Base-by-base conservation (phyloP, 2,113 vertebrate species). In the Hydropotes inermis region DNA sequence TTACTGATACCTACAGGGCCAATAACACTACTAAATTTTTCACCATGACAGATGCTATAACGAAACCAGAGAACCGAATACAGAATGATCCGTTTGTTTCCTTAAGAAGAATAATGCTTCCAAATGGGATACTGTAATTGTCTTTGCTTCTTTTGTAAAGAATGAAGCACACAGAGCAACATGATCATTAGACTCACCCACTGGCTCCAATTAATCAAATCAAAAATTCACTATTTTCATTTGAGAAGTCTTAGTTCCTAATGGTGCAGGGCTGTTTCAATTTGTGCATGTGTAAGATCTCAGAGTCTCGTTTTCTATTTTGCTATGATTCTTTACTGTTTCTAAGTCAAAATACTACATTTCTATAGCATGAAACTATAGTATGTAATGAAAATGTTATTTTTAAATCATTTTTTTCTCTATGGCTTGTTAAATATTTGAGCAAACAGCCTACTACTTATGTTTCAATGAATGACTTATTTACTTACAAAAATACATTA, bases 151-250 rank as follows among this genome's bases (percentile, higher is more conserved):
- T 93, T 83, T 98, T 89, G 25, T 82, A 91, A 43, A 92, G 83
- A 93, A 87, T 30, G 64, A 30, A 96, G 43, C 52, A 89, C 81
- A 96, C 27, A 96, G 0, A 33, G 1, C 84, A 95, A 97, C 25
- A 94, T 61, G 89, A 97, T 94, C 57, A 96, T 96, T 87, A 95
- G 50, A 30, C 96, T 97, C 97, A 94, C 64, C 64, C 85, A 52
- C 21, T 87, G 94, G 82, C 87, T 98, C 55, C 78, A 96, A 89
- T 91, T 97, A 96, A 95, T 87, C 11, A 58, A 30, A 84, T 94
- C 78, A 83, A 52, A 82, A 94, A 95, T 93, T 92, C 81, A 90
- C 92, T 87, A 92, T 89, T 55, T 87, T 95, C 3, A 13, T 84
- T 97, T 87, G 94, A 97, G 96, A 78, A 91, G 95, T 70, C 87